Evolutionary conservation across 1,140 invertebrate genomes (phyloP).

Genomic region (Macrobrachium nipponense): DNA sequence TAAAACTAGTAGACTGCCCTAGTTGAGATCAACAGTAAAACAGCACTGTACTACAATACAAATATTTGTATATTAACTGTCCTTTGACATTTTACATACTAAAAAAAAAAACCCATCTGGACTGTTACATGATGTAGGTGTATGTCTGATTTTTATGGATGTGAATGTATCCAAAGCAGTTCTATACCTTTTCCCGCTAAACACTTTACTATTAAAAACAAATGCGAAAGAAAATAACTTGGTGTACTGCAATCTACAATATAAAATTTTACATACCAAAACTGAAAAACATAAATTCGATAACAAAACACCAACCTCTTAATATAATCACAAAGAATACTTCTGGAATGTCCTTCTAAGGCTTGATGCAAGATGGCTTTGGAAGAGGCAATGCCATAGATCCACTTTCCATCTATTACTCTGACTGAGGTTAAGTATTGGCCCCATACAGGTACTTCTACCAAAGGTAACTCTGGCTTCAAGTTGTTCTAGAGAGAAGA

Average conservation of each 20-base stretch:
- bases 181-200: no score
- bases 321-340: conserved; percentile 41
- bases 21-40: no score
- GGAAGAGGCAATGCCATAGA: conserved; percentile 27
- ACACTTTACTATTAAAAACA: no score
- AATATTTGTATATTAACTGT: no score
- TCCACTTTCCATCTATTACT: conserved; percentile 38
- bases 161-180: no score
- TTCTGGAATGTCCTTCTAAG: conserved; percentile 36
- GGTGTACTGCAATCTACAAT: background rate
- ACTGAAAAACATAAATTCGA: background rate
- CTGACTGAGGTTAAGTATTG: conserved; percentile 14
- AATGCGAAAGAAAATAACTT: background rate
- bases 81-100: no score
- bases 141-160: no score
- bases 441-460: conserved; percentile 36
- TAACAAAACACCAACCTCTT: conserved; percentile 16
- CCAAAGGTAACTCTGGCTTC: background rate
- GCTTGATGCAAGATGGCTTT: conserved; percentile 25
- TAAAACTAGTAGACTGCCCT: no score
- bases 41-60: no score
- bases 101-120: no score
- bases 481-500: background rate
- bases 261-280: background rate
- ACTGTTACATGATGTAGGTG: no score